Evolutionary conservation across 2,797 vertebrate species (phyloP), one percentile per base, ranked within the genome.

Genomic region (Parambassis ranga): DNA sequence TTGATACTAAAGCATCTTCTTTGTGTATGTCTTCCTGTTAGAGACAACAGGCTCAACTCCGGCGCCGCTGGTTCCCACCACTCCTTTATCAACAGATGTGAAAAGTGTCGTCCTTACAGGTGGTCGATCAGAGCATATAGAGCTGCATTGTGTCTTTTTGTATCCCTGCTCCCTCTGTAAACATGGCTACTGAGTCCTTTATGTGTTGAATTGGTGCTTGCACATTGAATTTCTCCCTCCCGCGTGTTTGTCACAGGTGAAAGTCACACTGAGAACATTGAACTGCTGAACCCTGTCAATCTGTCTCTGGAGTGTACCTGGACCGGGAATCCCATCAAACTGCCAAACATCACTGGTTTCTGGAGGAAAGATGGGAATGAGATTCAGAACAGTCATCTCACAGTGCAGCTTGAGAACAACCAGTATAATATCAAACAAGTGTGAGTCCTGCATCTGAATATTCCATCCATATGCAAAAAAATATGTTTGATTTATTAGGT

Each of bases 241-340:
- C 43, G 11, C 68, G 50, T 65, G 8, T 60, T 31, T 77, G 9
- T 65, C 32, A 18, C 83, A 92, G 91, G 85, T 57, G 51, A 82
- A 19, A 77, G 48, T 83, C 70, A 78, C 1, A 53, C 76, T 5
- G 78, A 90, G 71, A 60, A 58, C 5, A 26, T 91, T 10, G 71
- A 87, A 13, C 46, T 92, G 47, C 6, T 58, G 51, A 71, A 75
- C 10, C 81, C 90, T 2, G 24, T 83, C 47, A 26, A 30, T 20
- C 9, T 96, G 48, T 67, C 86, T 2, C 89, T 98, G 30, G 71
- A 66, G 11, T 98, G 96, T 60, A 87, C 49, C 28, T 89, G 94
- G 76, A 55, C 64, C 1, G 83, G 65, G 0, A 14, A 74, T 6
- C 53, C 74, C 13, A 60, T 69, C 33, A 18, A 67, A 30, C 6